Percentiles rank a stretch among this genome's conserved stretches.
Conservation (phyloP, 2,797 vertebrate species). For the Decapterus maruadsi region DNA sequence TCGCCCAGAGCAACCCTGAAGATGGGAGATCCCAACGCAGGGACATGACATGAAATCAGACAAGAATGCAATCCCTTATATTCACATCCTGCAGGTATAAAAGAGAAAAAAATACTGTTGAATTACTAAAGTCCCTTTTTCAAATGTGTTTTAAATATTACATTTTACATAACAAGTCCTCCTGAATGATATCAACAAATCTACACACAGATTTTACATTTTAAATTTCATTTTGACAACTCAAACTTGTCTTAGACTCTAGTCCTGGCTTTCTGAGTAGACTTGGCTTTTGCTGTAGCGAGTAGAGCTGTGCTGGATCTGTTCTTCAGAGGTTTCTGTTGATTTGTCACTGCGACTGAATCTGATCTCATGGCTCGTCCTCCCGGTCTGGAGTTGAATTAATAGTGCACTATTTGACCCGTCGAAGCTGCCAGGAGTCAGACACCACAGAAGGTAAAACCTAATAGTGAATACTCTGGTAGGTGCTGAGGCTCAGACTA, state of each 20-base stretch:
- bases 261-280: constrained; percentile 28
- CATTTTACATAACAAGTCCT: not conserved
- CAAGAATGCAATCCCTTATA: not conserved
- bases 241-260: not conserved
- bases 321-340: not conserved
- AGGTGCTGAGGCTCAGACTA: not conserved
- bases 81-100: not conserved
- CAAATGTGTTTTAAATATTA: not conserved
- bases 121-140: not conserved
- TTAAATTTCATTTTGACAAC: too few species aligned
- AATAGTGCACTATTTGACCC: constrained; percentile 32
- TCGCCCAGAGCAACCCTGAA: not conserved
- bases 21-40: not conserved
- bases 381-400: constrained; percentile 10
- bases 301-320: not conserved
- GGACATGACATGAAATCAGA: not conserved
- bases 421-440: constrained; percentile 55
- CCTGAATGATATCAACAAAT: not conserved
- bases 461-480: not conserved
- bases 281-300: constrained; percentile 23
- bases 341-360: not conserved
- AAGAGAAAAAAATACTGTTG: not conserved
- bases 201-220: not conserved
- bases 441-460: constrained; percentile 57
- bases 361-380: not conserved